Percentiles rank a stretch among this genome's conserved stretches.
phyloP scores from a whole-genome alignment of 2,113 vertebrate genomes.

The Rhadina sibilatrix region DNA sequence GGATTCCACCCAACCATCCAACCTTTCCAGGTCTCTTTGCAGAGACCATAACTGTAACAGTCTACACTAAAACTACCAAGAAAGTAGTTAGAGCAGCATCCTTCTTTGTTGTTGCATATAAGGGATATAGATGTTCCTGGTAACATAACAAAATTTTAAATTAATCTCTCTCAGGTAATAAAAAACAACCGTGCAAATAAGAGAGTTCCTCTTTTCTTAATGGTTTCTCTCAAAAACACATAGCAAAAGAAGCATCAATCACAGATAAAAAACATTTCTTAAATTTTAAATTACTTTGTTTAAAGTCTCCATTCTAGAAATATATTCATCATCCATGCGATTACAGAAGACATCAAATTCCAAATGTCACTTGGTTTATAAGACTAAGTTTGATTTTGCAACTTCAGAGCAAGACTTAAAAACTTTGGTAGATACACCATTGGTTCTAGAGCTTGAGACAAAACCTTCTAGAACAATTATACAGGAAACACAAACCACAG shows the following conservation, averaged over 20 bases:
- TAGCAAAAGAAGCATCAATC: background rate
- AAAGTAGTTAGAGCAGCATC: background rate
- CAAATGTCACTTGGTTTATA: background rate
- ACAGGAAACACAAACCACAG: background rate
- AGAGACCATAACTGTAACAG: background rate
- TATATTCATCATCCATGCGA: background rate
- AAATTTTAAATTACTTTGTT: background rate
- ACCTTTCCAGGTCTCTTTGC: too few relatives aligned
- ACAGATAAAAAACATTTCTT: background rate
- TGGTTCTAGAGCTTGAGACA: background rate
- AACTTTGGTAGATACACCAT: background rate
- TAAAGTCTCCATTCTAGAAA: background rate
- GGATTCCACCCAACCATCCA: too few relatives aligned
- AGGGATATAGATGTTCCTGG: background rate
- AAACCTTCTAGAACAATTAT: background rate
- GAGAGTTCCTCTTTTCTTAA: background rate
- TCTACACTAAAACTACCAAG: background rate
- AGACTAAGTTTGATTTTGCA: background rate
- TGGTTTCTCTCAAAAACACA: background rate
- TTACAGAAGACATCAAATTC: background rate
- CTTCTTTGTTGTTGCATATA: background rate
- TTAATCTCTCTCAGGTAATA: background rate
- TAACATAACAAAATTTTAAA: background rate
- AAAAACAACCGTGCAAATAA: background rate
- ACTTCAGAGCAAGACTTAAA: background rate